A percentile compares a stretch with the other conserved stretches of the same genome.
These are phyloP conservation scores for Cricetomys ansorgei DNA, from an alignment of 2,113 vertebrate genomes.

Conservation along the genomic window DNA sequence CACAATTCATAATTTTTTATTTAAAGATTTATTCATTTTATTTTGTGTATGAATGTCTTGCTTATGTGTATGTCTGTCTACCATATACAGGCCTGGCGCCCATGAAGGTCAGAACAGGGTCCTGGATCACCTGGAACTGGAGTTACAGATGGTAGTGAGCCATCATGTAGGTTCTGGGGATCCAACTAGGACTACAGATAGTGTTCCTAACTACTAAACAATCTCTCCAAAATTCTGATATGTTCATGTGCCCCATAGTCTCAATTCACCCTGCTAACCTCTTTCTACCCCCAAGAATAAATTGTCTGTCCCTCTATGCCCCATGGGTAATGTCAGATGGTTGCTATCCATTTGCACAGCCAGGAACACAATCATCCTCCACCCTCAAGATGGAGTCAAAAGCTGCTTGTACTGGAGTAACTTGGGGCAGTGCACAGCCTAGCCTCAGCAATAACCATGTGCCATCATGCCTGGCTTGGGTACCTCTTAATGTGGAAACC, in stretches of 20 bases:
- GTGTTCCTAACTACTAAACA: background rate
- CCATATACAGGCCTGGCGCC: background rate
- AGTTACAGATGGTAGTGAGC: background rate
- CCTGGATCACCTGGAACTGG: background rate
- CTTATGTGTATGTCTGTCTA: background rate
- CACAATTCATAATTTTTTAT: too few relatives aligned
- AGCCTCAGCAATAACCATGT: background rate
- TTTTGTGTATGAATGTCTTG: background rate
- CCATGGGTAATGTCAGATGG: background rate
- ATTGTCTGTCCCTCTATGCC: background rate
- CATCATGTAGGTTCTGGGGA: too few relatives aligned
- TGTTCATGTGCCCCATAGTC: background rate
- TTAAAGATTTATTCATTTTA: background rate
- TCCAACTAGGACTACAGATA: background rate
- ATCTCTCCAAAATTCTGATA: background rate
- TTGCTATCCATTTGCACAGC: background rate
- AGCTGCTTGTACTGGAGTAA: background rate
- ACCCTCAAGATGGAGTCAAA: background rate
- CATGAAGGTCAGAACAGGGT: background rate
- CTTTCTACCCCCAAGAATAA: background rate
- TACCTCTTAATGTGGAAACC: background rate
- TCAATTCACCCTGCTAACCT: background rate
- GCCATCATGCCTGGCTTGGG: background rate
- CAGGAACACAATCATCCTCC: background rate
- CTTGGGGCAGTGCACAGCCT: background rate